Conservation (phyloP, 2,797 vertebrate genomes). For the Galago senegalensis region DNA sequence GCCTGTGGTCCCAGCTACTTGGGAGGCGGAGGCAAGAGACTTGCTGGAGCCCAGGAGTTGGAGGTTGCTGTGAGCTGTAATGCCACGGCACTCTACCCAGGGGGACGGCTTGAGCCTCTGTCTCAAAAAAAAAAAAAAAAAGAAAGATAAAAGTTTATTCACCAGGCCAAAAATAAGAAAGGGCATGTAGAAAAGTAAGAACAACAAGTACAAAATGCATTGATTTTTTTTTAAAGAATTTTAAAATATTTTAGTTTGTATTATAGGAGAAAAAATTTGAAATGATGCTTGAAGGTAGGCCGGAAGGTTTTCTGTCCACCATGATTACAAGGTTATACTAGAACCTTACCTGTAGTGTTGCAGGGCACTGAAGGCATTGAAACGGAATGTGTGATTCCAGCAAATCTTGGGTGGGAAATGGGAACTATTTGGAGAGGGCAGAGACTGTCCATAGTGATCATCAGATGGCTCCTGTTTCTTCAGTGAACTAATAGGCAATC, state of each 20-base stretch:
- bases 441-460: not conserved
- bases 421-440: not conserved
- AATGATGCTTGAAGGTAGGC: not conserved
- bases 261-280: not conserved
- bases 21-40: no score
- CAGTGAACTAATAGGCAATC: not conserved
- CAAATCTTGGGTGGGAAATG: slow-evolving; percentile 6
- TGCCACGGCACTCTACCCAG: no score
- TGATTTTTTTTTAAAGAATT: not conserved
- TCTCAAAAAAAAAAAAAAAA: no score
- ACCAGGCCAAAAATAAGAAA: not conserved
- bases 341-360: not conserved
- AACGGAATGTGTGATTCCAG: not conserved
- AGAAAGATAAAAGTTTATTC: not conserved
- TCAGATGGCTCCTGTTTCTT: not conserved
- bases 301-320: not conserved
- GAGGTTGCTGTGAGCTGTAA: no score
- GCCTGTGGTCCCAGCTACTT: no score
- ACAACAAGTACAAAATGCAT: not conserved
- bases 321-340: not conserved
- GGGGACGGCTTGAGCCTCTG: no score
- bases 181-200: not conserved
- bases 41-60: no score
- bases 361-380: not conserved
- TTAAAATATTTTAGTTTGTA: slow-evolving; percentile 21